Base-by-base conservation (phyloP, 1,140 invertebrate genomes). In the Phenacoccus solenopsis region DNA sequence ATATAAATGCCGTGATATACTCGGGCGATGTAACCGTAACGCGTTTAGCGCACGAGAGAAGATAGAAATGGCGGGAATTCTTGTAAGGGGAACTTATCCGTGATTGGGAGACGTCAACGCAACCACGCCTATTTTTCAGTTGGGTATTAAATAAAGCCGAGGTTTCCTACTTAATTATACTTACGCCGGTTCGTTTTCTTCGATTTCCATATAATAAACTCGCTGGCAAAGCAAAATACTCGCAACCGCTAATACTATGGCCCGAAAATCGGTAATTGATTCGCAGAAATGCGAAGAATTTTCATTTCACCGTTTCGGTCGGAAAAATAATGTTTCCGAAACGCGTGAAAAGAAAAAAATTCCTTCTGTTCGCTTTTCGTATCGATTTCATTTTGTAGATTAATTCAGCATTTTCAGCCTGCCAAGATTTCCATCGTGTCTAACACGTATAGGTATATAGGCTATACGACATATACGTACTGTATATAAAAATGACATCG, bases 151-250 rank as follows among this genome's bases (percentile, higher is more conserved):
- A 49, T 49, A 49, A 49, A 49, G 38, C 38, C 38, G 38, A 49
- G 38, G 38, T 49, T 49, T 49, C 38, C 38, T 49, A 49, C 38
- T 49, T 49, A 49, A 49, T 49, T 49, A 49, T 49, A 49, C 38
- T 49, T 49, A 49, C 38, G 4, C 38, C 38, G 38, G 38, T 49
- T 49, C 38, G 38, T 49, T 49, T 49, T 49, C 38, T 49, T 49
- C 38, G 38, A 49, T 49, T 49, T 49, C 20, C 38, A 49, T 49
- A 49, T 49, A 49, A 49, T 49, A 49, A 49, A 49, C 38, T 49
- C 20, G 16, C 38, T 49, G 3, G 38, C n/a, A 49, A 49, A 49
- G 38, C 38, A 49, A 49, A 49, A 49, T 49, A 49, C 38, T 49
- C 38, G 12, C 12, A n/a, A 10, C 13, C 13, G 12, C 38, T 9